phyloP scores from a whole-genome alignment of 2,888 invertebrate species.

The Agrochola lota region DNA sequence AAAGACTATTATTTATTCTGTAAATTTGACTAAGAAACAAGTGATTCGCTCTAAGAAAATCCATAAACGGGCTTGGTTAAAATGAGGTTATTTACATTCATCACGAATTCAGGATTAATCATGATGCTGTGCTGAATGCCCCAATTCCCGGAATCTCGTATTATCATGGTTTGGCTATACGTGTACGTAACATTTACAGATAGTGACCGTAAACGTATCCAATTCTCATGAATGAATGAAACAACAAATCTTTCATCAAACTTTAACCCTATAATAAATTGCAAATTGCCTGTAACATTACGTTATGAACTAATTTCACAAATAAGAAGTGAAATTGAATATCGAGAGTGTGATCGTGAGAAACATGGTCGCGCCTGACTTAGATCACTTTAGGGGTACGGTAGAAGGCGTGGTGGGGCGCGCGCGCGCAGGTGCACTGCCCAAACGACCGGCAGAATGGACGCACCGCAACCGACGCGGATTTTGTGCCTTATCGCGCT shows the following conservation, averaged over 20 bases:
- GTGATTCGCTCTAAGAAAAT: neutral
- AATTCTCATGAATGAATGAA: neutral
- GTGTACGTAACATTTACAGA: neutral
- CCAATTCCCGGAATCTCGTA: neutral
- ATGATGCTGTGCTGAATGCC: neutral
- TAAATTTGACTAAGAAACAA: neutral
- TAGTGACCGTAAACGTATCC: neutral
- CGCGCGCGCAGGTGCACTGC: constrained; percentile 69
- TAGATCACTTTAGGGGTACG: constrained; percentile 65
- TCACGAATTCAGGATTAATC: neutral
- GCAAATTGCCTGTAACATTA: constrained; percentile 31
- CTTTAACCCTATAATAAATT: constrained; percentile 1
- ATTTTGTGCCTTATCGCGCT: constrained; percentile 70
- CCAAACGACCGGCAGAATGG: constrained; percentile 80
- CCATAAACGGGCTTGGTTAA: neutral
- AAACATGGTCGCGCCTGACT: constrained; percentile 43
- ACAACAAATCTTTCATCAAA: constrained; percentile 9
- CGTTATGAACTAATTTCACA: constrained; percentile 30
- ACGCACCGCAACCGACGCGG: constrained; percentile 74
- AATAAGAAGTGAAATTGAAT: constrained; percentile 61
- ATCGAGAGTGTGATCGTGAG: constrained; percentile 48
- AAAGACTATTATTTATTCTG: neutral
- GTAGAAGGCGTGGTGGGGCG: constrained; percentile 67
- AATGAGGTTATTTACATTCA: neutral
- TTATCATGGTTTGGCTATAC: neutral